phyloP scores from a whole-genome alignment of 2,113 vertebrate genomes.

The Rostratula benghalensis region DNA sequence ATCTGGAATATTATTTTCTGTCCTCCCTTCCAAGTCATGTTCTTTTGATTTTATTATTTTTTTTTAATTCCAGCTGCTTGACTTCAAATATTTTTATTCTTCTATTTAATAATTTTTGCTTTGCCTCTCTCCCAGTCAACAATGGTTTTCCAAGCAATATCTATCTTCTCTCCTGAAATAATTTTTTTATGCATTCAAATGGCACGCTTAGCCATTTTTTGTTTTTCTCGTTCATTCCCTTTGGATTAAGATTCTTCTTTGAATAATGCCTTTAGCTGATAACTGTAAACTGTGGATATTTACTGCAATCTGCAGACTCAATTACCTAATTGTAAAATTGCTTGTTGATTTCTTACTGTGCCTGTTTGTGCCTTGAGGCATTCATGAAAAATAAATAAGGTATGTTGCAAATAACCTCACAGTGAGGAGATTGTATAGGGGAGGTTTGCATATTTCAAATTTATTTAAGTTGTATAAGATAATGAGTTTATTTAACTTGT shows the following conservation, averaged over 20 bases:
- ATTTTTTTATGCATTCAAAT: not conserved
- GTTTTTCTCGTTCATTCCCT: not conserved
- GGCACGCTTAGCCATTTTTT: not conserved
- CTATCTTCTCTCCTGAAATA: not conserved
- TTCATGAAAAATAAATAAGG: constrained; percentile 40
- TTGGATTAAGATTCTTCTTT: not conserved
- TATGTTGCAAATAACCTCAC: not conserved
- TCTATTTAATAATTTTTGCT: not conserved
- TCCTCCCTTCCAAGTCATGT: not conserved
- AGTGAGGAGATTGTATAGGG: not conserved
- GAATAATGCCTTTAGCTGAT: not conserved
- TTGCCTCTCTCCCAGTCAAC: not conserved
- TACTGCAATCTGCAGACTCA: constrained; percentile 1
- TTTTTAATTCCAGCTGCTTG: not conserved
- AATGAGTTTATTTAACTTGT: not conserved
- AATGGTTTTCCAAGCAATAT: not conserved
- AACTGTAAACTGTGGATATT: not conserved
- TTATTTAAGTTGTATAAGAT: not conserved
- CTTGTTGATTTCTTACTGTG: not conserved
- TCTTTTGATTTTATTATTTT: not conserved
- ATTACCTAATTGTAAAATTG: constrained; percentile 11
- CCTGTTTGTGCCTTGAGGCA: not conserved
- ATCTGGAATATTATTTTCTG: not conserved
- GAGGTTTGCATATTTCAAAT: not conserved
- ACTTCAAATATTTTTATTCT: not conserved